Conservation (phyloP, 1,140 invertebrate genomes). For the Lepeophtheirus salmonis region DNA sequence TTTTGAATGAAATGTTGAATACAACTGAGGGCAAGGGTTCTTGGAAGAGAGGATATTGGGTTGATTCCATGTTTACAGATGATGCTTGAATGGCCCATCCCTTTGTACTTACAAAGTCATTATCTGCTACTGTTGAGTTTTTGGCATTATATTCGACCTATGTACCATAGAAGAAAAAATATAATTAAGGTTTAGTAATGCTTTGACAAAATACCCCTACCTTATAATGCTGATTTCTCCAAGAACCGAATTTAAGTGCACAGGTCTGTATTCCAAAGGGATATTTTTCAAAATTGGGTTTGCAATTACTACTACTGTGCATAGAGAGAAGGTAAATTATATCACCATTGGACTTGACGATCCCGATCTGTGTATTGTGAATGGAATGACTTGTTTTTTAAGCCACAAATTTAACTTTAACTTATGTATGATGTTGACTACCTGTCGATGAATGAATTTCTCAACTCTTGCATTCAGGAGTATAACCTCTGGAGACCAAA, state of each 20-base stretch:
- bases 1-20: background rate
- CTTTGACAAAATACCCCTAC: too few relatives aligned
- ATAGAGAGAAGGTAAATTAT: background rate
- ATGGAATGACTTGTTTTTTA: too few relatives aligned
- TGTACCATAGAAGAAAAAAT: too few relatives aligned
- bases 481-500: constrained; percentile 1
- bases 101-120: background rate
- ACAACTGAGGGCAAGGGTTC: background rate
- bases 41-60: background rate
- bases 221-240: constrained; percentile 8
- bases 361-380: too few relatives aligned
- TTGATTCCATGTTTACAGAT: background rate
- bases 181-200: too few relatives aligned
- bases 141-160: too few relatives aligned
- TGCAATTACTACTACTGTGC: background rate
- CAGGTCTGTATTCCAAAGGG: background rate
- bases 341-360: background rate
- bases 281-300: constrained; percentile 3
- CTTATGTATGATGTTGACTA: too few relatives aligned
- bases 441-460: constrained; percentile 5
- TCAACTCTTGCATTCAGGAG: constrained; percentile 1
- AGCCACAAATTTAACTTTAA: too few relatives aligned
- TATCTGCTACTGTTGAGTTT: background rate
- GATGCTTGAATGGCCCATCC: background rate
- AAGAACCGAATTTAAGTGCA: constrained; percentile 2